These are phyloP conservation scores for Myripristis murdjan DNA, from an alignment of 2,797 vertebrate species.

Conservation along the genomic window DNA sequence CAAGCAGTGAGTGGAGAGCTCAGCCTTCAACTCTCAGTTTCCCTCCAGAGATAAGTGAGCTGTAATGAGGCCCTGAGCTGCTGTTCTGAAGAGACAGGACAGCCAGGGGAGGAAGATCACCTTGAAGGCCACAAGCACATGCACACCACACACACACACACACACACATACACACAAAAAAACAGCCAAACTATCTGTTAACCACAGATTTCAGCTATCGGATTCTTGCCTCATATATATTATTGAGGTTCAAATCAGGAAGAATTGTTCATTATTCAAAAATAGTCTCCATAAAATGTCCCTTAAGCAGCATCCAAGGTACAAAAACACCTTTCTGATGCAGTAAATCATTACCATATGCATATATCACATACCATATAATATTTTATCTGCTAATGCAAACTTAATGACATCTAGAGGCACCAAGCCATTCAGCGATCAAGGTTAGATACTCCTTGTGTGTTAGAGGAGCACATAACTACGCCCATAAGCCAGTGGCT, in stretches of 20 bases:
- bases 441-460: conserved; percentile 44
- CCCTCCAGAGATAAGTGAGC: conserved; percentile 72
- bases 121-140: conserved; percentile 37
- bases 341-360: background rate
- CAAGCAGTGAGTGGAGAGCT: conserved; percentile 50
- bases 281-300: too few species aligned
- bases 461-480: conserved; percentile 35
- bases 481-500: conserved; percentile 62
- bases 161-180: conserved; percentile 7
- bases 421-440: conserved; percentile 12
- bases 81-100: conserved; percentile 59
- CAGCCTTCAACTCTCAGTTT: conserved; percentile 54
- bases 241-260: background rate
- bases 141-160: conserved; percentile 17
- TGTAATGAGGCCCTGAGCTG: conserved; percentile 78
- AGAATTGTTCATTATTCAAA: background rate
- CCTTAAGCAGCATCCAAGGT: too few species aligned
- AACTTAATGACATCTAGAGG: conserved; percentile 17
- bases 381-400: background rate
- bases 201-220: background rate
- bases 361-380: too few species aligned
- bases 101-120: conserved; percentile 46
- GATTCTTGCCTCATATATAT: background rate
- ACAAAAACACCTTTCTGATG: background rate
- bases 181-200: conserved; percentile 7